A percentile compares a stretch with the other conserved stretches of the same genome.
Evolutionary conservation across 2,888 invertebrate genomes (phyloP).

Genomic region (Priocnemis perturbator): DNA sequence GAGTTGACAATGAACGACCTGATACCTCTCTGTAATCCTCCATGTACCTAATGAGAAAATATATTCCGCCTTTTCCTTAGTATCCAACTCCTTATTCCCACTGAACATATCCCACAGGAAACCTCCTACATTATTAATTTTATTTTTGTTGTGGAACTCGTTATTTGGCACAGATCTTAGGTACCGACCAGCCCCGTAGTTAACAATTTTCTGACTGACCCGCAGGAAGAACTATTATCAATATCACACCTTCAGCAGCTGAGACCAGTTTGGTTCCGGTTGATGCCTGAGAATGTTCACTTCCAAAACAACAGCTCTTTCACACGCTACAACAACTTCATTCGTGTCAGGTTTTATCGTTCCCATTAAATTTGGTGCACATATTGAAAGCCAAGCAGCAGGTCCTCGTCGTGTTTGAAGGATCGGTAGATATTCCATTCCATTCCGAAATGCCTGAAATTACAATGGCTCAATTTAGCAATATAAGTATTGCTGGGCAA

Average conservation of each 20-base stretch:
- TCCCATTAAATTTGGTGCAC: conserved; percentile 78
- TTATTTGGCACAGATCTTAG: too few species aligned
- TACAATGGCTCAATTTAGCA: not conserved
- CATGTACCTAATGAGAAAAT: too few species aligned
- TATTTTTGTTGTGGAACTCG: too few species aligned
- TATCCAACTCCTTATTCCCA: too few species aligned
- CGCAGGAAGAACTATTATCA: too few species aligned
- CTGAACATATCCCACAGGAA: too few species aligned
- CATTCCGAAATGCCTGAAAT: conserved; percentile 74
- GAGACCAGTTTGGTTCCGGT: conserved; percentile 87
- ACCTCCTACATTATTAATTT: too few species aligned
- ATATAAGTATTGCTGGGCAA: not conserved
- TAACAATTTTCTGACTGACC: not conserved
- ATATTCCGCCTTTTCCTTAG: too few species aligned
- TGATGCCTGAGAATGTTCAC: conserved; percentile 84
- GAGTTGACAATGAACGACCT: too few species aligned
- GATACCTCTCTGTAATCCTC: too few species aligned
- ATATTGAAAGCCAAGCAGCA: conserved; percentile 84
- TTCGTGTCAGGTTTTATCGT: conserved; percentile 75
- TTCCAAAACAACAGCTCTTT: conserved; percentile 82
- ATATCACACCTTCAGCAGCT: conserved; percentile 81
- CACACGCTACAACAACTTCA: conserved; percentile 77
- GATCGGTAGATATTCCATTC: conserved; percentile 78
- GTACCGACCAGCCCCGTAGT: too few species aligned
- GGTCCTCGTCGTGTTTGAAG: conserved; percentile 78